Base-by-base conservation (phyloP, 2,888 invertebrate species). In the Sthenelais limicola region DNA sequence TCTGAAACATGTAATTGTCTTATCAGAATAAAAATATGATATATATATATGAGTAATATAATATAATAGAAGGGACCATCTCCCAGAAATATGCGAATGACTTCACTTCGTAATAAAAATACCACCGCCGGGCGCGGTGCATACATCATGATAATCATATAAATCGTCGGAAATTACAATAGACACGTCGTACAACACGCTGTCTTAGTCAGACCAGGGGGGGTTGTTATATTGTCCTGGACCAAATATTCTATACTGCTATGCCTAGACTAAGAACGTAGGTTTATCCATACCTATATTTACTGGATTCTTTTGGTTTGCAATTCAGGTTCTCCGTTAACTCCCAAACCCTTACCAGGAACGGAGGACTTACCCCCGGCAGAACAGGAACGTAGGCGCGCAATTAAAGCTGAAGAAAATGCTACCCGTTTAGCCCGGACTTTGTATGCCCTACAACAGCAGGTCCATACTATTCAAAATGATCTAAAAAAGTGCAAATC, bases 361-460 rank as follows among this genome's bases (percentile, higher is more conserved):
- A 69, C 76, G 43, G 78, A 80, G 26, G 76, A 80, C 30, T 68
- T 80, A 3, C 78, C 72, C n/a, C 77, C 76, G 15, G 69, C 76
- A 26, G 77, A 79, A 24, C 75, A 79, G 69, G 76, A 78, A 3
- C 78, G 81, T 4, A 68, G 83, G 24, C 78, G 79, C 21, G 78
- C 75, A 52, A 47, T 79, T 1, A 56, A 84, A 47, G 73, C 78
- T 21, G 84, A 82, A 49, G 84, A 85, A 71, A 81, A 81, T 28
- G 79, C 81, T 2, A 79, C 81, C 5, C 76, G 85, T 15, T 79
- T 82, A 4, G 73, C 82, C 3, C 74, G 85, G 28, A 84, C 80
- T 56, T 70, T 84, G 15, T 85, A 85, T 72, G 78, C 79, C 71
- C 79, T 85, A 15, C 76, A 80, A 33, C 85, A 84, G 71, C 84